Percentiles rank a stretch among this genome's conserved stretches.
Evolutionary conservation across 2,113 vertebrate species (phyloP).

Genomic region (chimpanzee (Pan troglodytes)): NHGRI_mPanTro3-v2.1_pri NC_072402.2:90474501-90475000

Average conservation of each 20-base stretch:
- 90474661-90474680: background rate
- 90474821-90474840: background rate
- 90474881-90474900: background rate
- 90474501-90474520: background rate
- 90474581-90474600: background rate
- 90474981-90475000: background rate
- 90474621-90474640: background rate
- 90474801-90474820: background rate
- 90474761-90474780: background rate
- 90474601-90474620: background rate
- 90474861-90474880: background rate
- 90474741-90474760: background rate
- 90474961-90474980: background rate
- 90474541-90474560: background rate
- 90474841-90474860: background rate
- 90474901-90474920: background rate
- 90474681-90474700: background rate
- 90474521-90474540: background rate
- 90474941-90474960: background rate
- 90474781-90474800: background rate
- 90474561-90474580: background rate
- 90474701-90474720: background rate
- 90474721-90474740: background rate
- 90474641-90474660: background rate
- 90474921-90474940: background rate